A percentile compares a stretch with the other conserved stretches of the same genome.
Conservation (phyloP, 2,888 invertebrate species). For the Dione vanillae region DNA sequence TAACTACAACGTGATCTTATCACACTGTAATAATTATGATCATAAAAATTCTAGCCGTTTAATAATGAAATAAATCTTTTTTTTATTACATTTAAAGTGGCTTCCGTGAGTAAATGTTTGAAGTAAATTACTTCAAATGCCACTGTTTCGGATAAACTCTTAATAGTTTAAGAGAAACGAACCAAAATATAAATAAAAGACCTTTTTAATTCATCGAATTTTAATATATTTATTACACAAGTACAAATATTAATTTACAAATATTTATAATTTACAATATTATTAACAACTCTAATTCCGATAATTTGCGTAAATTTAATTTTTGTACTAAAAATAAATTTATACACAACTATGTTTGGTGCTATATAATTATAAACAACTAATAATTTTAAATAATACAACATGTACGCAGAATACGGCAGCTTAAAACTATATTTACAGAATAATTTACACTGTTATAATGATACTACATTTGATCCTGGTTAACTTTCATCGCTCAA, state of each 20-base stretch:
- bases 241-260: conserved; percentile 72
- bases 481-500: background rate
- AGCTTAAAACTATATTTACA: conserved; percentile 43
- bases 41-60: background rate
- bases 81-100: background rate
- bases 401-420: conserved; percentile 10
- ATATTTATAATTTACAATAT: conserved; percentile 63
- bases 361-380: conserved; percentile 27
- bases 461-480: background rate
- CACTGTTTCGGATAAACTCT: background rate
- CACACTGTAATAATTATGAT: background rate
- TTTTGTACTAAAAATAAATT: conserved; percentile 60
- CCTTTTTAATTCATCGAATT: conserved; percentile 59
- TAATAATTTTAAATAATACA: conserved; percentile 36
- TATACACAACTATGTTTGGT: conserved; percentile 39
- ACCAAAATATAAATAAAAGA: conserved; percentile 5
- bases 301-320: conserved; percentile 42
- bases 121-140: background rate
- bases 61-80: background rate
- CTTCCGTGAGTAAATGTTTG: background rate
- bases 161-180: conserved; percentile 27
- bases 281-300: conserved; percentile 35
- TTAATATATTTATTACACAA: conserved; percentile 75
- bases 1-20: background rate
- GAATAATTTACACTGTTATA: conserved; percentile 36